Percentiles rank a stretch among this genome's conserved stretches.
Conservation (phyloP, 2,113 vertebrate genomes). For the Mugil cephalus region DNA sequence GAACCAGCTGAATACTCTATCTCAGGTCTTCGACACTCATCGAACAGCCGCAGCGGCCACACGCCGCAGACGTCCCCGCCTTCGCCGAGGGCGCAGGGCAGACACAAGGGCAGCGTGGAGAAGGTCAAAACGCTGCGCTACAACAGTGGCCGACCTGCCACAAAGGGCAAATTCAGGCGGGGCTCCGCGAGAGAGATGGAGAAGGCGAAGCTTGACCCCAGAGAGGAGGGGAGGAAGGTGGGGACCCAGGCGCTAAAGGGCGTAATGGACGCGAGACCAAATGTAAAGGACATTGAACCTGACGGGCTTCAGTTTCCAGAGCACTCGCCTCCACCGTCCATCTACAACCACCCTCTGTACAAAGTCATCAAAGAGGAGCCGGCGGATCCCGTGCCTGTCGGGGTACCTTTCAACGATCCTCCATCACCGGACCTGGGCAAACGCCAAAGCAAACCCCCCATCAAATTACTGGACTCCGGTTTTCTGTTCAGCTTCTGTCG, state of each 20-base stretch:
- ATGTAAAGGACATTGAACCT: slow-evolving; percentile 34
- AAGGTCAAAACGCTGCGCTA: slow-evolving; percentile 65
- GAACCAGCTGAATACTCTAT: slow-evolving; percentile 75
- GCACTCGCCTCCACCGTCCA: slow-evolving; percentile 53
- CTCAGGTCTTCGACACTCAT: slow-evolving; percentile 56
- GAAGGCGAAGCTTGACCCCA: slow-evolving; percentile 37
- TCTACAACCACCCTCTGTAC: slow-evolving; percentile 79
- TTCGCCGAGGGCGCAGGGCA: slow-evolving; percentile 38
- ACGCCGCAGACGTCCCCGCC: slow-evolving; percentile 10
- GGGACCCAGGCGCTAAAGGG: slow-evolving; percentile 28
- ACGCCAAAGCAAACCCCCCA: slow-evolving; percentile 86
- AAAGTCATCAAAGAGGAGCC: slow-evolving; percentile 86
- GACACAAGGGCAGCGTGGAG: slow-evolving; percentile 38
- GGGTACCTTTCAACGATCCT: slow-evolving; percentile 61
- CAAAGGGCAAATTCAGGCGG: slow-evolving; percentile 61
- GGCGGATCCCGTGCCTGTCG: slow-evolving; percentile 81
- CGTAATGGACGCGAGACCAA: slow-evolving; percentile 8
- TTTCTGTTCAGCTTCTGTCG: slow-evolving; percentile 86
- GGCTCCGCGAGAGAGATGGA: slow-evolving; percentile 28
- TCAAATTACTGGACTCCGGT: slow-evolving; percentile 86
- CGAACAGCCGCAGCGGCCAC: neutral
- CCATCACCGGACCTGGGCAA: slow-evolving; percentile 83
- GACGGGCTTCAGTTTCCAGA: slow-evolving; percentile 53
- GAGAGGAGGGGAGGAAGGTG: slow-evolving; percentile 52
- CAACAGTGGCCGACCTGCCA: slow-evolving; percentile 68